Conservation (phyloP, 2,797 vertebrate genomes). For the Acanthornis magna region DNA sequence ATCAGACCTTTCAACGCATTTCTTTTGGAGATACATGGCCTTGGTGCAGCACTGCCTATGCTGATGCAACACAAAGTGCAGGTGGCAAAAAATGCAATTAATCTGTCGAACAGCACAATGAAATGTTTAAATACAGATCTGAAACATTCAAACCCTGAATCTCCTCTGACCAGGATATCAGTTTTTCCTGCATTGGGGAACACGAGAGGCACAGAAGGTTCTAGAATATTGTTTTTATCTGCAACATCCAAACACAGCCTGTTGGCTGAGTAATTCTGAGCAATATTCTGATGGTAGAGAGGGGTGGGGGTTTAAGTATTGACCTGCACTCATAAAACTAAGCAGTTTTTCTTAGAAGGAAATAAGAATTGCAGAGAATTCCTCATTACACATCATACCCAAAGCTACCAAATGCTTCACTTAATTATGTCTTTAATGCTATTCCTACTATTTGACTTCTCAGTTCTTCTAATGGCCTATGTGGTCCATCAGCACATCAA, state of each 20-base stretch:
- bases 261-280: neutral
- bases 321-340: neutral
- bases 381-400: neutral
- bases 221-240: neutral
- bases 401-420: neutral
- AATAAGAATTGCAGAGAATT: neutral
- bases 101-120: neutral
- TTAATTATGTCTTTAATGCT: neutral
- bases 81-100: neutral
- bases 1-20: neutral
- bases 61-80: neutral
- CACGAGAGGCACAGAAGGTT: neutral
- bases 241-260: accelerated
- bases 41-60: too few species aligned
- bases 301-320: neutral
- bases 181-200: neutral
- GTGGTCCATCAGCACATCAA: neutral
- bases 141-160: neutral
- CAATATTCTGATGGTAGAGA: neutral
- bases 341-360: neutral
- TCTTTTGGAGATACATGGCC: neutral
- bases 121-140: neutral
- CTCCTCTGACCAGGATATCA: neutral
- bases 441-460: neutral
- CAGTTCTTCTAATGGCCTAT: neutral